These are phyloP conservation scores for Varanus komodoensis DNA, from an alignment of 2,113 vertebrate genomes.

Conservation along the genomic window DNA sequence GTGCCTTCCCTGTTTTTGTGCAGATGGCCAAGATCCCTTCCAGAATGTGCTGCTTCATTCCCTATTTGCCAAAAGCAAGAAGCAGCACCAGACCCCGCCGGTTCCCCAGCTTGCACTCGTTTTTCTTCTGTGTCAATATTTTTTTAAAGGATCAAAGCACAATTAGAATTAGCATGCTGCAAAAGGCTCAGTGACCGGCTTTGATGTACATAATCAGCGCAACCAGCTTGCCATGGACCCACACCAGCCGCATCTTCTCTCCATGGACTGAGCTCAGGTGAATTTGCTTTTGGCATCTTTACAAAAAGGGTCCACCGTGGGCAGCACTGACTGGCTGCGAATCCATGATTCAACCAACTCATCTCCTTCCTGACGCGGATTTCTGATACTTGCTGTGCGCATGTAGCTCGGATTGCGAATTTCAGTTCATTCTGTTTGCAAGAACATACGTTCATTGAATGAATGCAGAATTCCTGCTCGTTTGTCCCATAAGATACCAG, in stretches of 20 bases:
- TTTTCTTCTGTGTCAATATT: slow-evolving; percentile 35
- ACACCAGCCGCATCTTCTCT: not conserved
- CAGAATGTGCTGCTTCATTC: not conserved
- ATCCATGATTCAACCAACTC: not conserved
- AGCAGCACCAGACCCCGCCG: not conserved
- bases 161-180: slow-evolving; percentile 66
- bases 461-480: not conserved
- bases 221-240: not conserved
- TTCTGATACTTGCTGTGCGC: no score
- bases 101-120: slow-evolving; percentile 24
- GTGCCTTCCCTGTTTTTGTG: not conserved
- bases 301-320: no score
- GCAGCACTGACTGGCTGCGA: not conserved
- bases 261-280: not conserved
- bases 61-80: not conserved
- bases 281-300: not conserved
- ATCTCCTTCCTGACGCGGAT: not conserved
- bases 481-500: not conserved
- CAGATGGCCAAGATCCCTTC: not conserved
- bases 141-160: slow-evolving; percentile 70
- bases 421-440: not conserved
- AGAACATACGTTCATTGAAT: not conserved
- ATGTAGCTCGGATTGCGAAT: not conserved
- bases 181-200: slow-evolving; percentile 64
- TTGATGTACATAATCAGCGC: not conserved